These are phyloP conservation scores for Anhinga anhinga DNA, from an alignment of 2,113 vertebrate genomes.

Conservation along the genomic window DNA sequence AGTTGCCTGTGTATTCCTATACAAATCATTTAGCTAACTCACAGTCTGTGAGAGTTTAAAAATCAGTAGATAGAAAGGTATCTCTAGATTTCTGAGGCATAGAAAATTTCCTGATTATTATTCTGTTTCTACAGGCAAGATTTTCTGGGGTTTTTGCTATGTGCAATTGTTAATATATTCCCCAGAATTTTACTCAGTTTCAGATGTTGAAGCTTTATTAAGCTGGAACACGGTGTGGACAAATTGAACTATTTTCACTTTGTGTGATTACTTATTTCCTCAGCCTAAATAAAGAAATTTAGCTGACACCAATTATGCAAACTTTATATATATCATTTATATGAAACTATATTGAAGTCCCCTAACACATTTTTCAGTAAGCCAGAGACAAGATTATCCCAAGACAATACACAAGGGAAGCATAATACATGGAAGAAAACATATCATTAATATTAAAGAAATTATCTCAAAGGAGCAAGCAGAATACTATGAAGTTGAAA, in stretches of 20 bases:
- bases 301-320: neutral
- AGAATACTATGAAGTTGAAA: neutral
- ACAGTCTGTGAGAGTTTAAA: neutral
- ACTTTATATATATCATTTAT: neutral
- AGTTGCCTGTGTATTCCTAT: neutral
- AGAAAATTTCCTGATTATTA: neutral
- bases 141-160: neutral
- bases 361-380: neutral
- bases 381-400: neutral
- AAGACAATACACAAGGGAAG: neutral
- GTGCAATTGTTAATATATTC: neutral
- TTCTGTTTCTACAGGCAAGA: neutral
- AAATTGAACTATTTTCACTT: neutral
- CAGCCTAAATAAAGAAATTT: neutral
- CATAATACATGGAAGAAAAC: neutral
- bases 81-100: neutral
- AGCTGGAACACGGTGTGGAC: neutral
- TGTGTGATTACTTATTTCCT: neutral
- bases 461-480: neutral
- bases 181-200: neutral
- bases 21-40: neutral
- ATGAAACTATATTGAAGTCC: neutral
- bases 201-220: neutral
- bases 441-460: slow-evolving; percentile 14
- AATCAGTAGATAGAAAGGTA: neutral